phyloP scores from a whole-genome alignment of 2,888 invertebrate species.

The Eucera pruinosa region DNA sequence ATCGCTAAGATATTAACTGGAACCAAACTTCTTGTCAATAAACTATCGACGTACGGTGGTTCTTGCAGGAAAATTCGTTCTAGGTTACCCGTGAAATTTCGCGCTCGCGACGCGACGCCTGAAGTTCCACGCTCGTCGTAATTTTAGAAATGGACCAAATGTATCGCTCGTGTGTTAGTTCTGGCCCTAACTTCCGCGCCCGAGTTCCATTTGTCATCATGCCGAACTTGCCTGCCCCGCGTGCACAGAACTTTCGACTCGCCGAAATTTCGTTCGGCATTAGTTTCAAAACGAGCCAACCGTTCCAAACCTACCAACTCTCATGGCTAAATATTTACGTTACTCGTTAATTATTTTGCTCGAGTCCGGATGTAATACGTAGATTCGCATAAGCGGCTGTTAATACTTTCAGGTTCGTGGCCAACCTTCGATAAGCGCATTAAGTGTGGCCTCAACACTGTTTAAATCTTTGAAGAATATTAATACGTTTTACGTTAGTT shows the following conservation, averaged over 20 bases:
- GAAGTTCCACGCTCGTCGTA: slow-evolving; percentile 34
- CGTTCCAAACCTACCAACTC: neutral
- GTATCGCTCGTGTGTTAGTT: slow-evolving; percentile 37
- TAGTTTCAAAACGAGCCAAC: slow-evolving; percentile 2
- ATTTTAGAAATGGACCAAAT: slow-evolving; percentile 56
- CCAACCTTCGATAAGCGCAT: slow-evolving; percentile 10
- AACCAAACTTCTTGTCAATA: slow-evolving; percentile 20
- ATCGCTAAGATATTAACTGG: slow-evolving; percentile 13
- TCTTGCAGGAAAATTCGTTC: slow-evolving; percentile 15
- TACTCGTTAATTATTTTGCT: slow-evolving; percentile 29
- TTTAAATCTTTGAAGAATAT: too few relatives aligned
- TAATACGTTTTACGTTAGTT: too few relatives aligned
- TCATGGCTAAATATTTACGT: slow-evolving; percentile 39
- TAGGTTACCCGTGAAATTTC: slow-evolving; percentile 30
- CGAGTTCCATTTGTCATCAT: slow-evolving; percentile 50
- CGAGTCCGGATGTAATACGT: neutral
- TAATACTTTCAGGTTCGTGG: slow-evolving; percentile 9
- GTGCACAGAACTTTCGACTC: slow-evolving; percentile 29
- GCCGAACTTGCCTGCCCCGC: slow-evolving; percentile 29
- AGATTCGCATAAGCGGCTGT: slow-evolving; percentile 14
- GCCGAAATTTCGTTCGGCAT: slow-evolving; percentile 36
- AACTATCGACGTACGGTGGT: slow-evolving; percentile 35
- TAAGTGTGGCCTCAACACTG: neutral
- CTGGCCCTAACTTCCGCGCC: slow-evolving; percentile 36
- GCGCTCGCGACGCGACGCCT: slow-evolving; percentile 21